These are phyloP conservation scores for Heteromyza rotundicornis DNA, from an alignment of 2,888 invertebrate genomes.

Conservation along the genomic window DNA sequence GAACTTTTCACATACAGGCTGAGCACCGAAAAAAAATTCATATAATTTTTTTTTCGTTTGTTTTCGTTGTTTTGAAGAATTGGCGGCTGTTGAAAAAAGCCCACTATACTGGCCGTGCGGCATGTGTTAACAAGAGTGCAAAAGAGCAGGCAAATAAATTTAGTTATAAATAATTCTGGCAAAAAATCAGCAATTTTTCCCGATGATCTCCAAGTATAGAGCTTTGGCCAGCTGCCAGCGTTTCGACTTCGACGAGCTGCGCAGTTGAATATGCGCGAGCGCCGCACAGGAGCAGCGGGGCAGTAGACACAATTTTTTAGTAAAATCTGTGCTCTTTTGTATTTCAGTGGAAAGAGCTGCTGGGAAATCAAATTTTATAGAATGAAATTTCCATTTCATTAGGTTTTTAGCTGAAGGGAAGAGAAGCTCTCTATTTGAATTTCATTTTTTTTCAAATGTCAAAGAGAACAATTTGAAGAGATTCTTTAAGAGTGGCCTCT, in stretches of 20 bases:
- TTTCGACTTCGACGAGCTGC: slow-evolving; percentile 61
- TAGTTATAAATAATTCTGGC: slow-evolving; percentile 63
- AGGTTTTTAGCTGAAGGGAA: no score
- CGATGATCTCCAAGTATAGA: slow-evolving; percentile 85
- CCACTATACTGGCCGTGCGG: slow-evolving; percentile 25
- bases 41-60: background rate
- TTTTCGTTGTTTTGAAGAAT: background rate
- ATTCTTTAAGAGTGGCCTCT: no score
- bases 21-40: no score
- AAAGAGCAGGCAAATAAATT: slow-evolving; percentile 39
- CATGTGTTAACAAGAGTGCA: slow-evolving; percentile 27
- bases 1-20: slow-evolving; percentile 7
- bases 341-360: slow-evolving; percentile 33
- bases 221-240: slow-evolving; percentile 79
- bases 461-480: no score
- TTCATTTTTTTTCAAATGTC: no score
- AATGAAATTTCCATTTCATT: no score
- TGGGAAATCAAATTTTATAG: no score
- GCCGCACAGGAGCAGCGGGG: slow-evolving; percentile 15
- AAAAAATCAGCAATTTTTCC: slow-evolving; percentile 61
- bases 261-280: slow-evolving; percentile 45
- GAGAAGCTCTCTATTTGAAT: no score
- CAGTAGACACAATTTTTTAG: no score
- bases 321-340: slow-evolving; percentile 16
- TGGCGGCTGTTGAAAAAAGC: slow-evolving; percentile 25